phyloP scores from a whole-genome alignment of 1,140 invertebrate species.

The Microplitis demolitor region DNA sequence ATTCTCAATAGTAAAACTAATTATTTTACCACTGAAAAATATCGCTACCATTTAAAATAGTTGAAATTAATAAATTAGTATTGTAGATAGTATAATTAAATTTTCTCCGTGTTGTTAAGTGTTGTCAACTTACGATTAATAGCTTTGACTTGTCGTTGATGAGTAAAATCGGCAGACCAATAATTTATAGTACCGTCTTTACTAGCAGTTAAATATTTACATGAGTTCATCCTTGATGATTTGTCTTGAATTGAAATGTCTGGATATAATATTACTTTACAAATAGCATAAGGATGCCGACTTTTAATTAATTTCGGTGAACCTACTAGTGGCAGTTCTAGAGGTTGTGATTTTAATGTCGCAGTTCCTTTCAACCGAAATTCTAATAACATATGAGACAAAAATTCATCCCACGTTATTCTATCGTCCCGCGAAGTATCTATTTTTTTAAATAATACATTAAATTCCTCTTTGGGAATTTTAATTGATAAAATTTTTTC shows the following conservation, averaged over 20 bases:
- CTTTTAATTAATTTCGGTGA: conserved; percentile 65
- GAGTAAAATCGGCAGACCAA: conserved; percentile 70
- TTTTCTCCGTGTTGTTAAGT: background rate
- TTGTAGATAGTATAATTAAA: too few species aligned
- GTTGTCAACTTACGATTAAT: conserved; percentile 64
- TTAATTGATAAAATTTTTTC: conserved; percentile 36
- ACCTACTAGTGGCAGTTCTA: conserved; percentile 66
- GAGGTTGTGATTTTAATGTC: conserved; percentile 58
- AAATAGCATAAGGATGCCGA: conserved; percentile 67
- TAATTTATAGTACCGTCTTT: conserved; percentile 73
- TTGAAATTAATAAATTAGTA: too few species aligned
- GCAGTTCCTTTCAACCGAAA: conserved; percentile 68
- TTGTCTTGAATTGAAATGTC: conserved; percentile 62
- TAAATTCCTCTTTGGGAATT: conserved; percentile 36
- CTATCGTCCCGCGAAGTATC: conserved; percentile 60
- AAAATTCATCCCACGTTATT: conserved; percentile 71
- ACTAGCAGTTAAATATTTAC: conserved; percentile 70
- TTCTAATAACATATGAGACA: conserved; percentile 70
- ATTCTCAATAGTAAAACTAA: too few species aligned
- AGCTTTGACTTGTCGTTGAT: conserved; percentile 65
- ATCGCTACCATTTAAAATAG: too few species aligned
- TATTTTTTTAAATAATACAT: conserved; percentile 42
- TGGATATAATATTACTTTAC: conserved; percentile 66
- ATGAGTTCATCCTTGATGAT: conserved; percentile 62
- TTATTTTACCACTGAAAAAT: too few species aligned